Evolutionary conservation across 2,113 vertebrate genomes (phyloP).

Genomic region (Pseudorhombus dupliciocellatus): DNA sequence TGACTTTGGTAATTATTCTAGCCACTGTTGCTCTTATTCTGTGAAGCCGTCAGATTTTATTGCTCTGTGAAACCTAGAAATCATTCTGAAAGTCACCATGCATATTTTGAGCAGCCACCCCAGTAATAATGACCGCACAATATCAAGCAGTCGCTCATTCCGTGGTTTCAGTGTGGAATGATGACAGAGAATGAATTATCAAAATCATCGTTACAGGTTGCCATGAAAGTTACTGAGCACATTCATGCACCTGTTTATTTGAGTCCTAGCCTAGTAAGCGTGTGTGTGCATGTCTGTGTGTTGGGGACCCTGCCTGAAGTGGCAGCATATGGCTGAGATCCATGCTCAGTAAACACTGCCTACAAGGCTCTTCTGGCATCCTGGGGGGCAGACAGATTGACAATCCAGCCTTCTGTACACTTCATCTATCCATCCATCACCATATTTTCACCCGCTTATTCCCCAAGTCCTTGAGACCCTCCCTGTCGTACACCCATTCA

Average conservation of each 20-base stretch:
- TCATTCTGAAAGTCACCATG: neutral
- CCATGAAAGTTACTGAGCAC: neutral
- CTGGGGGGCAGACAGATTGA: slow-evolving; percentile 37
- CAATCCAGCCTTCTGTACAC: slow-evolving; percentile 33
- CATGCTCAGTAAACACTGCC: slow-evolving; percentile 48
- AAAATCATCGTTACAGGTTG: neutral
- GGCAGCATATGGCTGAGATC: slow-evolving; percentile 58
- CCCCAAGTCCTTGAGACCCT: slow-evolving; percentile 4
- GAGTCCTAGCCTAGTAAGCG: neutral
- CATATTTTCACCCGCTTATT: neutral
- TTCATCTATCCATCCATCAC: neutral
- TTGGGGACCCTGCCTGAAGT: slow-evolving; percentile 20
- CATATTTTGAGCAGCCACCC: neutral
- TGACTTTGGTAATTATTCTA: slow-evolving; percentile 89
- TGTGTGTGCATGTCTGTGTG: slow-evolving; percentile 11
- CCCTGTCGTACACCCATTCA: slow-evolving; percentile 5
- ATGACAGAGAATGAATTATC: neutral
- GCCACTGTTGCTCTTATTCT: neutral
- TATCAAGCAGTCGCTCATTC: neutral
- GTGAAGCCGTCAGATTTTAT: neutral
- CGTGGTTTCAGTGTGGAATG: neutral
- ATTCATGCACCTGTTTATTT: neutral
- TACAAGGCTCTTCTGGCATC: slow-evolving; percentile 44
- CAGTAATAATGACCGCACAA: neutral
- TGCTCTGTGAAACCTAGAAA: neutral